Conservation (phyloP, 1,140 invertebrate species). For the Drosophila parabipectinata region DNA sequence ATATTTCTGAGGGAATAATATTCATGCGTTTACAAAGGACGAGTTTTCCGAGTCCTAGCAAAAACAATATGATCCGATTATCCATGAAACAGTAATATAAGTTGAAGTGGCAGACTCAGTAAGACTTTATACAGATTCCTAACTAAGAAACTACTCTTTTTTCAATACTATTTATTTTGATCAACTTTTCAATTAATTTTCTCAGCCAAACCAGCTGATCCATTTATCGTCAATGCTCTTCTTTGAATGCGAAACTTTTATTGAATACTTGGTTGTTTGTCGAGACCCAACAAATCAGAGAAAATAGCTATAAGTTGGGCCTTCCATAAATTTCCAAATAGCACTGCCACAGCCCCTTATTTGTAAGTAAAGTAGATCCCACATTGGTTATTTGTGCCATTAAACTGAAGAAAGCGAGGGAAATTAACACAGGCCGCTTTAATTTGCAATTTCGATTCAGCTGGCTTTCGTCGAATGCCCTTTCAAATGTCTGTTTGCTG, state of each 20-base stretch:
- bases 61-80: constrained; percentile 36
- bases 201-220: not conserved
- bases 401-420: constrained; percentile 31
- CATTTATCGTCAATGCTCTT: not conserved
- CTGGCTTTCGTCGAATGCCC: constrained; percentile 19
- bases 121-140: too few species aligned
- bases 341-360: not conserved
- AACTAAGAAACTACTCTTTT: too few species aligned
- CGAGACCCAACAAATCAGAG: constrained; percentile 26
- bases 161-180: not conserved
- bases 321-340: constrained; percentile 37
- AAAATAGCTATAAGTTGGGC: constrained; percentile 24
- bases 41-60: not conserved
- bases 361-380: not conserved
- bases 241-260: constrained; percentile 21
- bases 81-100: not conserved
- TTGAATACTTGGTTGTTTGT: constrained; percentile 19
- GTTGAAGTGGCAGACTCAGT: too few species aligned
- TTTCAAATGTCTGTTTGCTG: constrained; percentile 23
- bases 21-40: constrained; percentile 8
- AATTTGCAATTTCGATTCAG: constrained; percentile 63
- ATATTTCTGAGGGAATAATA: constrained; percentile 26
- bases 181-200: not conserved
- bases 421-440: constrained; percentile 51
- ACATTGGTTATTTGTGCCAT: constrained; percentile 26